A percentile compares a stretch with the other conserved stretches of the same genome.
Conservation (phyloP, 2,797 vertebrate genomes). For the Paguma larvata region DNA sequence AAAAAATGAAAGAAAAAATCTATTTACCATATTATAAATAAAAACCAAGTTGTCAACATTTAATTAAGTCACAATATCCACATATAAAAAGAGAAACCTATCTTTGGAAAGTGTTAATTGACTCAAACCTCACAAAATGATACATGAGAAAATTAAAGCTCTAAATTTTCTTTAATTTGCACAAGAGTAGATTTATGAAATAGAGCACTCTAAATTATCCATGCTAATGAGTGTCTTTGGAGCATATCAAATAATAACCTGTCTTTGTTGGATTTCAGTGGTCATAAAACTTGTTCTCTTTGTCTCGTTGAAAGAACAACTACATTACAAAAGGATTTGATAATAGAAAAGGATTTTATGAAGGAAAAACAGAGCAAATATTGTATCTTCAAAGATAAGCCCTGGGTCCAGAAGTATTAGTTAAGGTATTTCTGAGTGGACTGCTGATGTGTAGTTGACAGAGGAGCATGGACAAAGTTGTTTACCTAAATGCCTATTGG, state of each 20-base stretch:
- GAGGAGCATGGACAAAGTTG: fast-evolving
- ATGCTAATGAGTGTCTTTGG: constrained; percentile 36
- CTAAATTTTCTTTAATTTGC: constrained; percentile 61
- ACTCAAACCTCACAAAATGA: constrained; percentile 54
- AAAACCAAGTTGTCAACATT: constrained; percentile 18
- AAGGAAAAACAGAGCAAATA: constrained; percentile 59
- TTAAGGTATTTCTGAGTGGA: not conserved
- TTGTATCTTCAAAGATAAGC: constrained; percentile 47
- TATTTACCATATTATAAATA: constrained; percentile 22
- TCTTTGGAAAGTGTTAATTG: constrained; percentile 57
- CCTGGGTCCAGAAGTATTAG: not conserved
- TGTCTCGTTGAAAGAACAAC: constrained; percentile 36
- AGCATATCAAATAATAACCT: constrained; percentile 61
- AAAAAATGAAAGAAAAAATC: constrained; percentile 32
- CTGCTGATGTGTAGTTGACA: not conserved
- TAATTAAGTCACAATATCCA: constrained; percentile 43
- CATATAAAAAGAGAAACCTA: constrained; percentile 33
- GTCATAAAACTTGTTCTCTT: constrained; percentile 62
- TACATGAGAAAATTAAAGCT: constrained; percentile 46
- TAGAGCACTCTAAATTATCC: constrained; percentile 18
- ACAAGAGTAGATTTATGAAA: constrained; percentile 48
- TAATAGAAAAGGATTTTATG: constrained; percentile 55
- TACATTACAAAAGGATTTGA: constrained; percentile 44
- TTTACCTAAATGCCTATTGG: not conserved
- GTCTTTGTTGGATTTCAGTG: constrained; percentile 4